These are phyloP conservation scores for Rhyacophila evoluta DNA, from an alignment of 2,888 invertebrate genomes.

Conservation along the genomic window DNA sequence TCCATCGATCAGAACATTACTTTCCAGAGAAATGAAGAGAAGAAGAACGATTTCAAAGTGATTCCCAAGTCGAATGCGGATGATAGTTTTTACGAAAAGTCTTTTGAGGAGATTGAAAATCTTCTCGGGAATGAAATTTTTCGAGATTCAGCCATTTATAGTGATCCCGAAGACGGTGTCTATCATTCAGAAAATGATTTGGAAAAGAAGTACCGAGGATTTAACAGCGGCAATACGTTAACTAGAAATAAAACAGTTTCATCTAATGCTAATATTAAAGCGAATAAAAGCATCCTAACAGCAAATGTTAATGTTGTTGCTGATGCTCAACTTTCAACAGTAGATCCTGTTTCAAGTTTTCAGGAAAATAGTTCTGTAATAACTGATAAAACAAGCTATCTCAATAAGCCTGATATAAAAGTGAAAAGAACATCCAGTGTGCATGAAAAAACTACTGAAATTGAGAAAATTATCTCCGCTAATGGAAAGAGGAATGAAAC, in stretches of 20 bases:
- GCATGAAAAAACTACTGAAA: not conserved
- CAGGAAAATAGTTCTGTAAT: not conserved
- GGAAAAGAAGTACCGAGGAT: constrained; percentile 6
- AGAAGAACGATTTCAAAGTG: constrained; percentile 3
- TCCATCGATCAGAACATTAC: not conserved
- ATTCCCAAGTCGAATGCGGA: constrained; percentile 62
- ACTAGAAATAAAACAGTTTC: not conserved
- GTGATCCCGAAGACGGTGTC: constrained; percentile 75
- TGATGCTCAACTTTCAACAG: not conserved
- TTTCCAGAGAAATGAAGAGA: constrained; percentile 42
- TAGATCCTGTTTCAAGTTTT: not conserved
- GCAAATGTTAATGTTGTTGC: not conserved
- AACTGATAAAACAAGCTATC: not conserved
- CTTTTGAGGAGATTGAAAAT: constrained; percentile 81
- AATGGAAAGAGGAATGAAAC: constrained; percentile 4
- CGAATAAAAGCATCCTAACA: constrained; percentile 5
- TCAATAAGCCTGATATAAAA: not conserved
- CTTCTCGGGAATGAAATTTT: constrained; percentile 76
- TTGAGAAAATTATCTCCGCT: constrained; percentile 1
- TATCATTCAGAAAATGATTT: constrained; percentile 6
- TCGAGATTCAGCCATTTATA: constrained; percentile 87
- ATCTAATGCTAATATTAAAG: not conserved
- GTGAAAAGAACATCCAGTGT: constrained; percentile 19
- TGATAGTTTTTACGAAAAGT: constrained; percentile 81
- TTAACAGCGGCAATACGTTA: not conserved